Evolutionary conservation across 1,140 invertebrate species (phyloP).

Genomic region (Zaprionus africanus): DNA sequence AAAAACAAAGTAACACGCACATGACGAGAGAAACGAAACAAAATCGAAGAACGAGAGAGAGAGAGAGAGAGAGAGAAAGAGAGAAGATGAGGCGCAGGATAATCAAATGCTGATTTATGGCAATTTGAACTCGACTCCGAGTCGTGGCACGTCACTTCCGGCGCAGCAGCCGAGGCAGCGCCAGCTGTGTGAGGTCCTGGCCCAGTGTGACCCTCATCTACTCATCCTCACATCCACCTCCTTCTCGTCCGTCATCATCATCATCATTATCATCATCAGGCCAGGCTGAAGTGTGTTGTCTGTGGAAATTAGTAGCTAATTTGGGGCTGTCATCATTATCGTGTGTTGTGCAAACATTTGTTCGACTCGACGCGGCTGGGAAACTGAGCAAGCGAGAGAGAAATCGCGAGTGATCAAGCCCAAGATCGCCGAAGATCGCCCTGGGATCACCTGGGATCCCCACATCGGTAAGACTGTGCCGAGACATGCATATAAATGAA

Average conservation of each 20-base stretch:
- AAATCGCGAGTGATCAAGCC: not conserved
- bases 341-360: slow-evolving; percentile 82
- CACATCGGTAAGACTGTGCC: not conserved
- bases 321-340: slow-evolving; percentile 80
- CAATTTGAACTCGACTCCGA: slow-evolving; percentile 56
- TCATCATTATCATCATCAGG: slow-evolving; percentile 6
- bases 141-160: slow-evolving; percentile 63
- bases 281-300: slow-evolving; percentile 37
- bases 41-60: not conserved
- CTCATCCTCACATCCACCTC: slow-evolving; percentile 18
- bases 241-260: slow-evolving; percentile 5
- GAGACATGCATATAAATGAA: slow-evolving; percentile 48
- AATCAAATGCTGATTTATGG: slow-evolving; percentile 83
- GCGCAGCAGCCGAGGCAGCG: slow-evolving; percentile 46
- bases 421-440: not conserved
- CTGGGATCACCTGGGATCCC: not conserved
- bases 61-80: slow-evolving; percentile 8
- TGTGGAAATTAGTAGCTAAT: slow-evolving; percentile 83
- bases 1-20: slow-evolving; percentile 79
- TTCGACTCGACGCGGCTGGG: slow-evolving; percentile 50
- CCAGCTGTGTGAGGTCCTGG: slow-evolving; percentile 80
- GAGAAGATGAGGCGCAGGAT: slow-evolving; percentile 59
- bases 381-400: not conserved
- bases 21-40: slow-evolving; percentile 25
- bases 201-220: slow-evolving; percentile 36